Evolutionary conservation across 2,113 vertebrate species (phyloP), one percentile per base, ranked within the genome.

Genomic region (Pipa parva): DNA sequence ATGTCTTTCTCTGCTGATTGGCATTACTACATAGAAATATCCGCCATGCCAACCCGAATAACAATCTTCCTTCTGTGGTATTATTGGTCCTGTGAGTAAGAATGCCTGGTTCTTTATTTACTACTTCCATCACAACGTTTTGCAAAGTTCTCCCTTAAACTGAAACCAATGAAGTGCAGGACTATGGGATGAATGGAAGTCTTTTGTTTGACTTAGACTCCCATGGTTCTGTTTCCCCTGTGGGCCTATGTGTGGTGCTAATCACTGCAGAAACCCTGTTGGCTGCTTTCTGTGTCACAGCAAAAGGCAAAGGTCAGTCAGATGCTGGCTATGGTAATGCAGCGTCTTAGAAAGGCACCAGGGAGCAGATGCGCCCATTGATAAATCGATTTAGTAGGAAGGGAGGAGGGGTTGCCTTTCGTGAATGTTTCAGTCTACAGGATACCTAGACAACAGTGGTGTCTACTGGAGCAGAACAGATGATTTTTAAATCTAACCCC

Each of bases 281-380:
- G 66, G 49, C 48, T 7, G 24, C 58, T 67, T 67, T 67, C 52
- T 69, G 48, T 69, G 65, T 60, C 65, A 39, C 65, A 42, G 20
- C 58, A 58, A 70, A 51, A 31, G 66, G 24, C 66, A 70, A 45
- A 54, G 66, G 66, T 70, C 57, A 70, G 33, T 24, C 24, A 36
- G 45, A 68, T 46, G 39, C 65, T 59, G 29, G 29, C 45, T 59
- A 61, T 52, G 66, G 66, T 48, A 61, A 70, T 61, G 49, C 26
- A 18, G 57, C 8, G 25, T 58, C 33, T 45, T n/a, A 45, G 49
- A 61, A 49, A 61, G 33, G 58, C 57, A 54, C 66, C 31, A 7
- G 48, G 66, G 66, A 54, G 58, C 57, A 70, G 66, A 70, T 70
- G 57, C 61, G 66, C 49, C 66, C 66, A 70, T 70, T 70, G 66